phyloP scores from a whole-genome alignment of 2,888 invertebrate species.

The Smittia aterrima region DNA sequence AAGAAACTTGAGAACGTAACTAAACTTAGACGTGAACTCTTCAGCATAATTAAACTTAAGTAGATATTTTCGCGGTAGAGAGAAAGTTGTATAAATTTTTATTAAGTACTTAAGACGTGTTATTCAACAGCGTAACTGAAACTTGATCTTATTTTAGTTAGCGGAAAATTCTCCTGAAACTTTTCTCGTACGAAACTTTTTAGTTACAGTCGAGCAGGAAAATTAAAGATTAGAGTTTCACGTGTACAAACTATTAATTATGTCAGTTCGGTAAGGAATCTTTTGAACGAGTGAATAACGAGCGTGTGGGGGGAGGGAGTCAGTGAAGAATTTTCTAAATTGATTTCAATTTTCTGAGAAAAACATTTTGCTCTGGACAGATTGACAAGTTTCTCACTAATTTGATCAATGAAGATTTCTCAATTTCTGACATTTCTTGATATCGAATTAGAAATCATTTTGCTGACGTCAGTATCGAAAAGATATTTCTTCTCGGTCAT shows the following conservation, averaged over 20 bases:
- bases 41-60: constrained; percentile 3
- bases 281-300: background rate
- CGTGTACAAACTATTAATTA: background rate
- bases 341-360: no score
- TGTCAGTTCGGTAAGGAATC: background rate
- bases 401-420: no score
- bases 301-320: no score
- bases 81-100: constrained; percentile 1
- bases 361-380: no score
- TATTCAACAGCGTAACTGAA: background rate
- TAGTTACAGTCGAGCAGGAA: background rate
- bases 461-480: no score
- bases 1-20: constrained; percentile 14
- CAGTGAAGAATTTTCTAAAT: no score
- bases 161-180: background rate
- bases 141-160: background rate
- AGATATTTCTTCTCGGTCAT: no score
- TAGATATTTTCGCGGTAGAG: constrained; percentile 9
- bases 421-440: no score
- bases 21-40: background rate
- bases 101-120: constrained; percentile 17
- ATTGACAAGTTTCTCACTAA: no score
- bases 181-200: background rate
- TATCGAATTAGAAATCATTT: no score
- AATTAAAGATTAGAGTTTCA: background rate